phyloP scores from a whole-genome alignment of 1,140 invertebrate species.

The Zophobas morio region DNA sequence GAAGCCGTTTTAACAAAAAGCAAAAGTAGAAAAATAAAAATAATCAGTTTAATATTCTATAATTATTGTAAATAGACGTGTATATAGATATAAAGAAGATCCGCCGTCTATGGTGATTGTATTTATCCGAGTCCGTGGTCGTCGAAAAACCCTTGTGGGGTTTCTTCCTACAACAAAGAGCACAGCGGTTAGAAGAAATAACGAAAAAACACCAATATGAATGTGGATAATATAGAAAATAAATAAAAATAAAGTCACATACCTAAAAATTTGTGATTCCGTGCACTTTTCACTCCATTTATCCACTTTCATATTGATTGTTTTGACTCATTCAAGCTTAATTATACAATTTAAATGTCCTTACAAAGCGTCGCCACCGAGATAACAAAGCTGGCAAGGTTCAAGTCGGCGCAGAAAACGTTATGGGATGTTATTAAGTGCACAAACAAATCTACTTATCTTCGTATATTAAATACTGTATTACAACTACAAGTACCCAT shows the following conservation, averaged over 20 bases:
- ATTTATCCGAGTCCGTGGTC: constrained; percentile 96
- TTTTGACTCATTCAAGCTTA: constrained; percentile 12
- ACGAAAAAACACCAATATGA: constrained; percentile 52
- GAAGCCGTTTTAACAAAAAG: too few species aligned
- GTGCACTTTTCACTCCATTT: constrained; percentile 51
- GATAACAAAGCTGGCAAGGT: neutral
- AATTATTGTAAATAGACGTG: neutral
- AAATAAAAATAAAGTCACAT: constrained; percentile 22
- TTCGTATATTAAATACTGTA: constrained; percentile 36
- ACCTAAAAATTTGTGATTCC: constrained; percentile 43
- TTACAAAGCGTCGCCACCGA: neutral
- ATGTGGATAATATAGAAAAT: constrained; percentile 52
- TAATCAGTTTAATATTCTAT: neutral
- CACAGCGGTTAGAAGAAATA: neutral
- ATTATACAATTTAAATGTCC: neutral
- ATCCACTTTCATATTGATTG: constrained; percentile 57
- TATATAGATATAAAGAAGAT: neutral
- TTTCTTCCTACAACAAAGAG: constrained; percentile 93
- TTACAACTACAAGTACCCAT: constrained; percentile 36
- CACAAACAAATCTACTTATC: constrained; percentile 40
- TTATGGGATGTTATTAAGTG: constrained; percentile 34
- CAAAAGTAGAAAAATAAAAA: too few species aligned
- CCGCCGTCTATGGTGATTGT: neutral
- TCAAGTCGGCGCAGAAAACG: neutral
- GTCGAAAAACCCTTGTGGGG: constrained; percentile 98